Conservation (phyloP, 2,797 vertebrate species). For the Chiroxiphia lanceolata region DNA sequence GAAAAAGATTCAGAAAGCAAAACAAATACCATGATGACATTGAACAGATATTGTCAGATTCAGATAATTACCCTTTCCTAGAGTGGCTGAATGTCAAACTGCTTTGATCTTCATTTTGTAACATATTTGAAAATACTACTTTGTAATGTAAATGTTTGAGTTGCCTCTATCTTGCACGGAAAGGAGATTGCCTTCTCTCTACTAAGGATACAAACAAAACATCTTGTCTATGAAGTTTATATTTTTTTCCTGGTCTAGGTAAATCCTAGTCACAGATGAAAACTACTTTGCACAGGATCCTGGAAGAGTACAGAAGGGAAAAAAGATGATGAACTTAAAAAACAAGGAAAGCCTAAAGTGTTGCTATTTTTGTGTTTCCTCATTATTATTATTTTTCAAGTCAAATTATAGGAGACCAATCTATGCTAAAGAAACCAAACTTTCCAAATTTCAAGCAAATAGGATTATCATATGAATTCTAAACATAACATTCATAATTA, state of each 20-base stretch:
- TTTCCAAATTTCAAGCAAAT: neutral
- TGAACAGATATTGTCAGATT: neutral
- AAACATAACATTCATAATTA: neutral
- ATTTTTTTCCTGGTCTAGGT: neutral
- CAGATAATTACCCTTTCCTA: neutral
- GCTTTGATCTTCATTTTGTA: neutral
- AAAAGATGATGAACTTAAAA: neutral
- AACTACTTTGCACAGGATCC: fast-evolving
- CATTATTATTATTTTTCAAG: neutral
- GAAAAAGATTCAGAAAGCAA: neutral
- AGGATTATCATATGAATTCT: neutral
- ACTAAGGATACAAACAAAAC: neutral
- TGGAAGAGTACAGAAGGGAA: neutral
- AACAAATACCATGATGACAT: neutral
- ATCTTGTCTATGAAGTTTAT: neutral
- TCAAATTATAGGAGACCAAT: neutral
- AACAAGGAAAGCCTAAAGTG: neutral
- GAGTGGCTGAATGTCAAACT: neutral
- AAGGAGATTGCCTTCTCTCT: neutral
- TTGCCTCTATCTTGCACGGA: neutral
- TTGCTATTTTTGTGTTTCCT: neutral
- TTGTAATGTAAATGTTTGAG: neutral
- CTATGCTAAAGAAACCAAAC: neutral
- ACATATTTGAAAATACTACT: neutral
- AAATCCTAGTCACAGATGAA: neutral